Base-by-base conservation (phyloP, 2,113 vertebrate species). In the Fukomys damarensis region DNA sequence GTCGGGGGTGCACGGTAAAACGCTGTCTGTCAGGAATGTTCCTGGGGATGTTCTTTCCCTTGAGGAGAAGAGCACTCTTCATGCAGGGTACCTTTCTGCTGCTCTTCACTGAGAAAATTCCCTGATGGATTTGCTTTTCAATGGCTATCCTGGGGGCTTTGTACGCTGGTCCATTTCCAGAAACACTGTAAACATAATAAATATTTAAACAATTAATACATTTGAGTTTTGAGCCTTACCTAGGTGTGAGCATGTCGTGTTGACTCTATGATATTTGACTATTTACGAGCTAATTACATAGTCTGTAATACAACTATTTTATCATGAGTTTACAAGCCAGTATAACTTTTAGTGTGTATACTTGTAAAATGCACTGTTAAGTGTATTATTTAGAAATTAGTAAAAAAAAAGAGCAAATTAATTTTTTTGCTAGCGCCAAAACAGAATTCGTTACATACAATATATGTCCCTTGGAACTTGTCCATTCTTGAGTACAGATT, bases 131-230 rank as follows among this genome's bases (percentile, higher is more conserved):
- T 61, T 98, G 98, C 89, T 98, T 98, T 96, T 98, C 98, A 97
- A 98, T 77, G 35, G 97, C 96, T 95, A 98, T 84, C 83, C 98
- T 98, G 94, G 98, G 99, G 93, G 98, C 98, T 98, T 98, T 99
- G 90, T 99, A 98, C 90, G 99, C 98, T 85, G 98, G 98, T 84
- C 97, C 98, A 84, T 97, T 99, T 97, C 98, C 98, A 93, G 98
- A 98, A 94, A 98, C 98, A 97, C 99, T 99, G 98, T 46, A 97
- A 98, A 98, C 54, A 98, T 74, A 97, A 93, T 38, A 86, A 92
- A 97, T 38, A 93, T 49, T 91, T 35, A 59, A 84, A 95, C 97
- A 56, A 95, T 96, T 93, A 97, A 95, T 5, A 74, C 66, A 96
- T 6, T 41, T 66, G 35, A 30, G n/a, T 80, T 95, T 82, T 61